phyloP scores from a whole-genome alignment of 2,888 invertebrate genomes.

The Watsonalla binaria region DNA sequence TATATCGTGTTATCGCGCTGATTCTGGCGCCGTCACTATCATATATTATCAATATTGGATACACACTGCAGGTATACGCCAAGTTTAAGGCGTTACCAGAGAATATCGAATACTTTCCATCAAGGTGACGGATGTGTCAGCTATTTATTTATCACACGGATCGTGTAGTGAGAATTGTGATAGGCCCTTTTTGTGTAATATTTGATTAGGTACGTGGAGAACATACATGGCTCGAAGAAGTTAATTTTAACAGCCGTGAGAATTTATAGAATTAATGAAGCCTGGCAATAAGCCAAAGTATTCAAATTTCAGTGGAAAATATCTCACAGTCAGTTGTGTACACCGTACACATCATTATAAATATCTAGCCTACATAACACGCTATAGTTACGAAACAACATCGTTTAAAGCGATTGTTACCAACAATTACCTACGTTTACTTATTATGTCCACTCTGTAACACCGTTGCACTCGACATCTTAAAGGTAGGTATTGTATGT shows the following conservation, averaged over 20 bases:
- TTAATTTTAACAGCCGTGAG: conserved; percentile 14
- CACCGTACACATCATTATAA: background rate
- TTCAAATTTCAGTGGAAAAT: conserved; percentile 23
- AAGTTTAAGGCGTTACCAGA: conserved; percentile 22
- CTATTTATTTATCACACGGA: background rate
- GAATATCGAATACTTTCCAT: background rate
- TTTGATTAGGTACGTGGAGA: background rate
- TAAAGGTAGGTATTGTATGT: too few species aligned
- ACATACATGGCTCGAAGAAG: conserved; percentile 1
- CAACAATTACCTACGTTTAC: too few species aligned
- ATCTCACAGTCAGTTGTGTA: conserved; percentile 14
- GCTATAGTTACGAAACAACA: background rate
- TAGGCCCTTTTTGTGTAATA: background rate
- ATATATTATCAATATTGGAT: conserved; percentile 43
- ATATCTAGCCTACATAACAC: background rate
- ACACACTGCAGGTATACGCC: conserved; percentile 14
- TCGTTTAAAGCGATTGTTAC: background rate
- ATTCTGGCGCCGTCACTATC: conserved; percentile 34
- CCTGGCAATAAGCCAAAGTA: conserved; percentile 37
- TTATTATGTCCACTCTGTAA: too few species aligned
- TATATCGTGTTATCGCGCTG: conserved; percentile 36
- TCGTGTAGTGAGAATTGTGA: background rate
- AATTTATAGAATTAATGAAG: conserved; percentile 22
- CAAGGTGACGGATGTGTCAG: too few species aligned
- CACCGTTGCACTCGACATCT: too few species aligned